Evolutionary conservation across 2,888 invertebrate genomes (phyloP), one percentile per base, ranked within the genome.

Genomic region (Carabus problematicus): DNA sequence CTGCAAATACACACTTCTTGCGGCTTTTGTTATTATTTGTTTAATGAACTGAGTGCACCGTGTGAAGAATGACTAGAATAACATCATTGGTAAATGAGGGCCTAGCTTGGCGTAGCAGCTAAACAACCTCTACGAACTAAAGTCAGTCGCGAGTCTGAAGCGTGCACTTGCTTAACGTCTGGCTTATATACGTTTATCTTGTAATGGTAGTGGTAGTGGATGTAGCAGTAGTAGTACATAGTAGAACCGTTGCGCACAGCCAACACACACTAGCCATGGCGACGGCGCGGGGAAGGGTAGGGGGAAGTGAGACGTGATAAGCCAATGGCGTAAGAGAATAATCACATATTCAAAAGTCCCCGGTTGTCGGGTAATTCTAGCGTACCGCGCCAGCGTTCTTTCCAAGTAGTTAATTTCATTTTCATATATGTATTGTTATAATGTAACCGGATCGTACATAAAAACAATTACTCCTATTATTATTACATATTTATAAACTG

Each of bases 51-150:
- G 42, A 54, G 52, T 56, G 52, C 54, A 54, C 29, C 52, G 66
- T 66, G 49, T 29, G 29, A 54, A 19, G 18, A 59, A 49, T 73
- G 77, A 77, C 76, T 77, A 76, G 76, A 77, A 68, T 63, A 60
- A 60, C 42, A 66, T 70, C 58, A 64, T 72, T 68, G 70, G 56
- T 58, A 67, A 61, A 59, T 70, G 77, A 76, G 76, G 76, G 76
- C 74, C 77, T 77, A 77, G 77, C 77, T 74, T 72, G 69, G 55
- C 52, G 70, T 39, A n/a, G 55, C 67, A 75, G 76, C 76, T 73
- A 77, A 76, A 77, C 76, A 73, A 74, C 76, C 75, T 76, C 76
- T 70, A 47, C 61, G 70, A 60, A 71, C 67, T 63, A 64, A 6
- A 29, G 64, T 66, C 67, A 70, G 62, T 63, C 62, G 68, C 68